Evolutionary conservation across 2,888 invertebrate species (phyloP).

Genomic region (Seira musarum): DNA sequence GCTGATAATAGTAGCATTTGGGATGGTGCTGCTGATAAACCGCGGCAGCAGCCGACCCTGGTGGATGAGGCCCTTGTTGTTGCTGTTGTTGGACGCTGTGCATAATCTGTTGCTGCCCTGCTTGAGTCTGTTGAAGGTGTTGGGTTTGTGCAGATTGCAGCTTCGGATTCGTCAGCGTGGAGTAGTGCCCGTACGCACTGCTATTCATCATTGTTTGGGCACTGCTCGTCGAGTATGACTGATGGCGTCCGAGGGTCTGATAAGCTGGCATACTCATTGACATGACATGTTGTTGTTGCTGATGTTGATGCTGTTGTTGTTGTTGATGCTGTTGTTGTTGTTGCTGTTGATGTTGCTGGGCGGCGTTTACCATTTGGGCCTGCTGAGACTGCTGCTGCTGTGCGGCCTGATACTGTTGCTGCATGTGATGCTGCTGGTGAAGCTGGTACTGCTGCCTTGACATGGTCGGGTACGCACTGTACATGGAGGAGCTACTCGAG

Average conservation of each 20-base stretch:
- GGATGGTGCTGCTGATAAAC: constrained; percentile 68
- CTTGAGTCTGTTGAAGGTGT: constrained; percentile 33
- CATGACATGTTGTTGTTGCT: constrained; percentile 63
- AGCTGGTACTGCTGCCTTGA: constrained; percentile 67
- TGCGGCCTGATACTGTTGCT: constrained; percentile 33
- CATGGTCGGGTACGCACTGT: constrained; percentile 70
- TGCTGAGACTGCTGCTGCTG: constrained; percentile 71
- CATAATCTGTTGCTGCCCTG: constrained; percentile 19
- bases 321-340: constrained; percentile 25
- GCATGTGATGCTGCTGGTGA: constrained; percentile 64
- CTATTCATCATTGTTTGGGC: constrained; percentile 65
- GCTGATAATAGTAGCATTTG: constrained; percentile 69
- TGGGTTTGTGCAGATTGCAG: constrained; percentile 47
- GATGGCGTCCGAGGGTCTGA: constrained; percentile 65
- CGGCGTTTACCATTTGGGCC: constrained; percentile 62
- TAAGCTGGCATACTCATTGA: constrained; percentile 67
- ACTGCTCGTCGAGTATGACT: constrained; percentile 60
- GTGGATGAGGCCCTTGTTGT: constrained; percentile 45
- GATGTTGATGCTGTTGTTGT: constrained; percentile 61
- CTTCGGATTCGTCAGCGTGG: constrained; percentile 66
- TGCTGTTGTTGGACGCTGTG: constrained; percentile 8
- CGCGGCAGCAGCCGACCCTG: constrained; percentile 31
- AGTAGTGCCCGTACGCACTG: constrained; percentile 67
- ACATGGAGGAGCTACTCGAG: constrained; percentile 68
- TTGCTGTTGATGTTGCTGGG: constrained; percentile 46